These are phyloP conservation scores for Euleptes europaea DNA, from an alignment of 2,113 vertebrate species.

Conservation along the genomic window DNA sequence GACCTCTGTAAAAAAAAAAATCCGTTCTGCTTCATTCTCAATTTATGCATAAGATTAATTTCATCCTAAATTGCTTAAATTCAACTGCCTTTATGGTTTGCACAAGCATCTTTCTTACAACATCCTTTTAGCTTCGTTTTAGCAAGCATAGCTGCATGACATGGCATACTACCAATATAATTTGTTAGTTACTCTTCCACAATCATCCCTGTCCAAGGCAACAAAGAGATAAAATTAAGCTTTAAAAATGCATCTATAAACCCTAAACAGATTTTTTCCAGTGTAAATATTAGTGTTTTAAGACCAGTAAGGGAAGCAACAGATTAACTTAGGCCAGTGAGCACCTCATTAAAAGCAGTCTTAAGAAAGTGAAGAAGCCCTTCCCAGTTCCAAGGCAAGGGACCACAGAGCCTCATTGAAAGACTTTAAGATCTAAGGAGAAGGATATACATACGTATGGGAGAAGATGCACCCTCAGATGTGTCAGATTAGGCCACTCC, in stretches of 20 bases:
- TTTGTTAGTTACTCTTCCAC: no score
- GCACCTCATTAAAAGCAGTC: neutral
- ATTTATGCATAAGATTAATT: neutral
- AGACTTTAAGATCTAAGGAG: no score
- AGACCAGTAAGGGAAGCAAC: neutral
- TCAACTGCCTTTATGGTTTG: neutral
- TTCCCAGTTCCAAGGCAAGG: neutral
- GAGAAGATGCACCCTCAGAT: no score
- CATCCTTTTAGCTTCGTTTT: conserved; percentile 25
- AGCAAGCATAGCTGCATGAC: neutral
- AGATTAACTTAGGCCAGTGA: neutral
- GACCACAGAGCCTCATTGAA: neutral
- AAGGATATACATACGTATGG: no score
- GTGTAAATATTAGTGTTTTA: neutral
- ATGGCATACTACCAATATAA: neutral
- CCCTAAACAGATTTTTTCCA: neutral
- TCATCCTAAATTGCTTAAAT: conserved; percentile 26
- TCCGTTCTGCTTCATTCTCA: neutral
- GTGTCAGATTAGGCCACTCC: no score
- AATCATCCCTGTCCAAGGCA: neutral
- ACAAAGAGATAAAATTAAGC: neutral
- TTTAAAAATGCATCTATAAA: neutral
- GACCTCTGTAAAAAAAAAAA: neutral
- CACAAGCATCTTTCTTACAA: neutral
- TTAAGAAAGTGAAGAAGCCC: neutral